Evolutionary conservation across 2,888 invertebrate genomes (phyloP).

Genomic region (Cheilosia impressa): DNA sequence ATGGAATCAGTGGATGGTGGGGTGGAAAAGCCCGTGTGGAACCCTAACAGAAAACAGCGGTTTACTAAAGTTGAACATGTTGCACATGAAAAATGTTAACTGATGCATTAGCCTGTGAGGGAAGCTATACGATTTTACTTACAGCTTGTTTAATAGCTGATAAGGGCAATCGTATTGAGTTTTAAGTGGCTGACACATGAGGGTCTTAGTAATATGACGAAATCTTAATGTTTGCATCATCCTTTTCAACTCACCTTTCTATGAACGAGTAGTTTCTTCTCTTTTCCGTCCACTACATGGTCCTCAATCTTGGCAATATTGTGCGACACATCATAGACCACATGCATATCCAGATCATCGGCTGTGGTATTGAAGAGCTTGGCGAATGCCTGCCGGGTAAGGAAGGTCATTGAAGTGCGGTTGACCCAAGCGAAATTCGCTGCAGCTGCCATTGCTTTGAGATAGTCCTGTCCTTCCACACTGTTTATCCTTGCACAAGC

Average conservation of each 20-base stretch:
- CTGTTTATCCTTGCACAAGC: slow-evolving; percentile 98
- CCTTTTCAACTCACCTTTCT: slow-evolving; percentile 88
- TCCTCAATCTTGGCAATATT: slow-evolving; percentile 99
- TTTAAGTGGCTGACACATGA: too few species aligned
- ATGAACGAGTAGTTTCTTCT: slow-evolving; percentile 96
- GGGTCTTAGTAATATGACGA: too few species aligned
- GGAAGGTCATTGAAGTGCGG: slow-evolving; percentile 99
- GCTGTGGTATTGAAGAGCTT: slow-evolving; percentile 98
- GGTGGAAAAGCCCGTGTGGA: slow-evolving; percentile 99
- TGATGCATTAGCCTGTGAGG: too few species aligned
- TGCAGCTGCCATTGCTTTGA: slow-evolving; percentile 99
- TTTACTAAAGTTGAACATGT: too few species aligned
- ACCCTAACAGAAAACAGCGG: slow-evolving; percentile 86
- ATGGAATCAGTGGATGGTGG: slow-evolving; percentile 99
- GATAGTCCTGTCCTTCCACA: slow-evolving; percentile 96
- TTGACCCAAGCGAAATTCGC: slow-evolving; percentile 99
- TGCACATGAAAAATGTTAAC: too few species aligned
- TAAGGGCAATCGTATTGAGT: too few species aligned
- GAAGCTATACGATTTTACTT: too few species aligned
- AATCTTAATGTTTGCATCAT: too few species aligned
- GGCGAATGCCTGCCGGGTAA: slow-evolving; percentile 97
- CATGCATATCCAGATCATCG: slow-evolving; percentile 99
- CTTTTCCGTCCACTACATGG: slow-evolving; percentile 96
- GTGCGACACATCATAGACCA: slow-evolving; percentile 99
- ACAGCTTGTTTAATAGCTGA: too few species aligned